Evolutionary conservation across 2,797 vertebrate genomes (phyloP), one percentile per base, ranked within the genome.

Genomic region (Taenioides sp.): DNA sequence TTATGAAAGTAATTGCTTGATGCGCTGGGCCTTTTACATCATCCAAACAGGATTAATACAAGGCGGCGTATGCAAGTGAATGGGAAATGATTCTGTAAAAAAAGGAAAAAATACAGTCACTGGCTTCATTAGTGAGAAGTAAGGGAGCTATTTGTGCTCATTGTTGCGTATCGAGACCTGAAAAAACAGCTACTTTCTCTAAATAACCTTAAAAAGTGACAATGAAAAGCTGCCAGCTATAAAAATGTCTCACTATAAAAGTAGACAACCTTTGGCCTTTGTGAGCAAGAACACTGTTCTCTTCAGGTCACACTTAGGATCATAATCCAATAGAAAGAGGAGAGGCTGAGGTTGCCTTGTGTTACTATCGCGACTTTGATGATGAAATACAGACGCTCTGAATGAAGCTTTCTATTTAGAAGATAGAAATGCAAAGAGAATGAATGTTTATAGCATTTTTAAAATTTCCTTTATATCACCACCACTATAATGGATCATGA

Each of bases 1-100:
- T 85, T 87, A 73, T 74, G 78, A 28, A 12, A 79, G 73, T 76
- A 83, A 75, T 83, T 74, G 74, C 64, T 80, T 50, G 59, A 81
- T 69, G 83, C 72, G 49, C 25, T 61, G 72, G 72, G 62, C 71
- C 67, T 73, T 84, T 85, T 72, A 70, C 66, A 74, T 78, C 59
- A 76, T 72, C 64, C n/a, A 67, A 65, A 79, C 74, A 77, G 77
- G 69, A 82, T 81, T 76, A 84, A 81, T 73, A 72, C 43, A 80
- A 31, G 14, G 71, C 70, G 72, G 78, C 73, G 66, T 70, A 80
- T 79, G 74, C 66, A 71, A 59, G 28, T 60, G 70, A 78, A 63
- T 17, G 60, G 68, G 71, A 59, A 62, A 66, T 65, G 60, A 74
- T 73, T 73, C 55, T 73, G 70, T 55, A 31, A 65, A 64, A 61